Evolutionary conservation across 2,888 invertebrate species (phyloP).

Genomic region (Melitaea athalia): DNA sequence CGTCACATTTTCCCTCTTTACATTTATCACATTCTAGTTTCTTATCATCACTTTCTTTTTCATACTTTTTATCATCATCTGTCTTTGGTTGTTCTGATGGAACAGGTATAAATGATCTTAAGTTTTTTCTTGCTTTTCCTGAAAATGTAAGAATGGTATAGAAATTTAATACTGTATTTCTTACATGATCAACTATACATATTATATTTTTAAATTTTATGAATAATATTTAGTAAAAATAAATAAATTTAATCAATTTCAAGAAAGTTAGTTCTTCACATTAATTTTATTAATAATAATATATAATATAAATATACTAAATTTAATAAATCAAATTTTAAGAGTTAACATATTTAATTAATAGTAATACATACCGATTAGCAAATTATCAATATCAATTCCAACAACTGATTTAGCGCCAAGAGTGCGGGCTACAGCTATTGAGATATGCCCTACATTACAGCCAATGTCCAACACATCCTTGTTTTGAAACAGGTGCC

Average conservation of each 20-base stretch:
- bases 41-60: constrained; percentile 56
- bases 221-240: too few species aligned
- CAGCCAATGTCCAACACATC: constrained; percentile 98
- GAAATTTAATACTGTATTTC: not conserved
- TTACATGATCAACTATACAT: not conserved
- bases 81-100: constrained; percentile 61
- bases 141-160: constrained; percentile 32
- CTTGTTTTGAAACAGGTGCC: constrained; percentile 92
- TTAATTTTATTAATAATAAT: not conserved
- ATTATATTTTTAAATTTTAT: not conserved
- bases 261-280: not conserved
- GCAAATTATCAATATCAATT: constrained; percentile 95
- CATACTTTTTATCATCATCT: constrained; percentile 62
- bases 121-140: constrained; percentile 74
- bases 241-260: not conserved
- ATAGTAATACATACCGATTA: constrained; percentile 82
- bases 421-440: constrained; percentile 93
- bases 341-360: not conserved
- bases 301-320: too few species aligned
- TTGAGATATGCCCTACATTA: constrained; percentile 97
- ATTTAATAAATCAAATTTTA: not conserved
- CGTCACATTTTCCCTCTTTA: constrained; percentile 63
- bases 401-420: constrained; percentile 93
- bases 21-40: constrained; percentile 65
- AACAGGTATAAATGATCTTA: constrained; percentile 72